These are phyloP conservation scores for Oenanthe melanoleuca DNA, from an alignment of 2,113 vertebrate genomes.

Conservation along the genomic window DNA sequence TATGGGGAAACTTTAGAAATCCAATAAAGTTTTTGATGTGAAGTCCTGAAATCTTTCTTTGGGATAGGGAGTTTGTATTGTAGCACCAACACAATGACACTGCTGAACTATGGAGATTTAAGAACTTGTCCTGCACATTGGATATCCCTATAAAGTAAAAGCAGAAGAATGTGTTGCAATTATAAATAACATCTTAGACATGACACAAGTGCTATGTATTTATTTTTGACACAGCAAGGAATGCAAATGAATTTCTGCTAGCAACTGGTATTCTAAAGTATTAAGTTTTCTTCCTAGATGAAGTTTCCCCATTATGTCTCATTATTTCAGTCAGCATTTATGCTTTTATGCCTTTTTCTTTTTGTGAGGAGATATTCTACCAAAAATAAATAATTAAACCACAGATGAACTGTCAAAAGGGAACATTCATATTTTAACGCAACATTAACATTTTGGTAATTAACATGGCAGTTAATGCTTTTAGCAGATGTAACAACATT, in stretches of 20 bases:
- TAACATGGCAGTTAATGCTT: slow-evolving; percentile 84
- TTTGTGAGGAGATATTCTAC: slow-evolving; percentile 60
- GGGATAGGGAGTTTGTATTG: background rate
- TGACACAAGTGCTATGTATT: background rate
- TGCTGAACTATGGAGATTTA: background rate
- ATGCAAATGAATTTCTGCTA: background rate
- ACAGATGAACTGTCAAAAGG: slow-evolving; percentile 81
- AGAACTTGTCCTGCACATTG: background rate
- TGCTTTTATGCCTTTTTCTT: slow-evolving; percentile 34
- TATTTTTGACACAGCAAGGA: slow-evolving; percentile 5
- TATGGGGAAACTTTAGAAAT: background rate
- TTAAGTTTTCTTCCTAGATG: background rate
- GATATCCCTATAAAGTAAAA: background rate
- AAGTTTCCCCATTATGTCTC: slow-evolving; percentile 27
- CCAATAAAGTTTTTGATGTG: background rate
- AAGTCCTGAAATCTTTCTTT: background rate
- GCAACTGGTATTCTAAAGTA: background rate
- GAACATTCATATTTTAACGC: slow-evolving; percentile 80
- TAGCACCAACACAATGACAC: background rate
- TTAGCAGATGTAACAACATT: slow-evolving; percentile 85
- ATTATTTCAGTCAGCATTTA: slow-evolving; percentile 43
- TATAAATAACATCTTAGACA: background rate
- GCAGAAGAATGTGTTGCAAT: background rate
- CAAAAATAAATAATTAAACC: slow-evolving; percentile 80
- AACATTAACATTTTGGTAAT: slow-evolving; percentile 83